A percentile compares a stretch with the other conserved stretches of the same genome.
These are phyloP conservation scores for Benitochromis conjunctus DNA, from an alignment of 2,113 vertebrate species.

Conservation along the genomic window DNA sequence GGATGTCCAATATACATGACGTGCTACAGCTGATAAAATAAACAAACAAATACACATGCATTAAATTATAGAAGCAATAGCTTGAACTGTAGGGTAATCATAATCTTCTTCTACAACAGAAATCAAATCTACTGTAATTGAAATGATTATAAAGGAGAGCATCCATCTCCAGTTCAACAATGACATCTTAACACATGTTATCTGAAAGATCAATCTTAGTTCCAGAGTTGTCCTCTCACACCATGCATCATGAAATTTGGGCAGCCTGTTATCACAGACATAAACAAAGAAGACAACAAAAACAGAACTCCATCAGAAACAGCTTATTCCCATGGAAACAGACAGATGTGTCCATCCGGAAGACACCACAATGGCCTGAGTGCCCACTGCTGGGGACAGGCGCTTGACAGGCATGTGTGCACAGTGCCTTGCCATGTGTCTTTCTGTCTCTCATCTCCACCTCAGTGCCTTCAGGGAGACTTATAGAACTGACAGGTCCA, in stretches of 20 bases:
- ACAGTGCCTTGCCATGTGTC: slow-evolving; percentile 26
- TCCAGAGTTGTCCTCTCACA: neutral
- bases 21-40: slow-evolving; percentile 15
- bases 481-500: slow-evolving; percentile 59
- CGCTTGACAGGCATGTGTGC: slow-evolving; percentile 54
- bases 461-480: slow-evolving; percentile 57
- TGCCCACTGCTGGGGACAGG: slow-evolving; percentile 56
- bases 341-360: slow-evolving; percentile 70
- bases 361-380: slow-evolving; percentile 61
- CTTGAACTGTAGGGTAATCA: neutral
- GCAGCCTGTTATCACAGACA: neutral
- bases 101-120: neutral
- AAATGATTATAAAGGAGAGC: slow-evolving; percentile 3
- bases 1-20: slow-evolving; percentile 30
- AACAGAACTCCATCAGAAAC: slow-evolving; percentile 17
- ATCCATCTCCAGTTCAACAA: slow-evolving; percentile 23
- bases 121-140: slow-evolving; percentile 16
- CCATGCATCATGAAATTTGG: slow-evolving; percentile 22
- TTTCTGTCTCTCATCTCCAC: slow-evolving; percentile 62
- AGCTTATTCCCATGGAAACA: slow-evolving; percentile 36
- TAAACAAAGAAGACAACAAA: slow-evolving; percentile 39
- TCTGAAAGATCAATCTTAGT: slow-evolving; percentile 5
- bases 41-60: neutral
- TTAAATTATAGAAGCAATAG: neutral
- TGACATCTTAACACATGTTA: slow-evolving; percentile 26